A percentile compares a stretch with the other conserved stretches of the same genome.
Conservation (phyloP, 2,888 invertebrate genomes). For the Calephelis perditalis region DNA sequence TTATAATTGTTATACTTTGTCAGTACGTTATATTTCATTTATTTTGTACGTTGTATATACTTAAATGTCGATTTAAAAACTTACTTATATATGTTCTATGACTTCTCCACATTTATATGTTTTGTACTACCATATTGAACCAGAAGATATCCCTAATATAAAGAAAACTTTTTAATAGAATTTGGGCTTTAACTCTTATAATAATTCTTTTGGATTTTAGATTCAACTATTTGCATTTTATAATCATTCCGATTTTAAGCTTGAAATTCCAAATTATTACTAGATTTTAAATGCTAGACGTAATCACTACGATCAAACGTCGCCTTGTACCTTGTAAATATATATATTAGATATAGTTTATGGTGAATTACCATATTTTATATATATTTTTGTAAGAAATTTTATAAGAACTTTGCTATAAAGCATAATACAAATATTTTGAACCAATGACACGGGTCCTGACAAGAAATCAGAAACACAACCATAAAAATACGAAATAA, state of each 20-base stretch:
- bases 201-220: background rate
- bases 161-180: background rate
- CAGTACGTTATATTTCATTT: too few species aligned
- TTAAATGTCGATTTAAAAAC: too few species aligned
- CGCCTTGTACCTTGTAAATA: constrained; percentile 24
- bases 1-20: too few species aligned
- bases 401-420: constrained; percentile 3
- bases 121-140: too few species aligned
- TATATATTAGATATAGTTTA: constrained; percentile 24
- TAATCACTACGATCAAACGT: constrained; percentile 1
- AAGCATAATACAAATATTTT: constrained; percentile 12
- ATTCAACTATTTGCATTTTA: background rate
- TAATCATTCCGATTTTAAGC: background rate
- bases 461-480: background rate
- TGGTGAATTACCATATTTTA: constrained; percentile 28
- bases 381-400: constrained; percentile 23
- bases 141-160: too few species aligned
- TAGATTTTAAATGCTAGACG: constrained; percentile 6
- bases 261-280: constrained; percentile 4
- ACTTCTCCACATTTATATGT: too few species aligned
- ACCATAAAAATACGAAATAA: too few species aligned
- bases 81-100: too few species aligned
- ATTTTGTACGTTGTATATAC: too few species aligned
- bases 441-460: background rate
- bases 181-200: background rate